phyloP scores from a whole-genome alignment of 1,140 invertebrate genomes.

The Diuraphis noxia region DNA sequence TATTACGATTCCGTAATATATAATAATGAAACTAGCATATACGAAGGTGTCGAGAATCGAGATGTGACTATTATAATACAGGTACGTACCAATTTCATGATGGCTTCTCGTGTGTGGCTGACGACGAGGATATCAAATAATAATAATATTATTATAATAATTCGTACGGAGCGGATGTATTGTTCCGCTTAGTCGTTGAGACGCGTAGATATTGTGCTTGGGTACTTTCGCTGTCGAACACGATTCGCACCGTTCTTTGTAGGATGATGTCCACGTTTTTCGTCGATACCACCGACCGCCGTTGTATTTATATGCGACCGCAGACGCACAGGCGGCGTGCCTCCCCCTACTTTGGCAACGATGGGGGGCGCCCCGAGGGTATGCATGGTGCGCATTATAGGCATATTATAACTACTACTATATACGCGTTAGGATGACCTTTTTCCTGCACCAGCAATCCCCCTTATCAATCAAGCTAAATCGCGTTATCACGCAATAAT shows the following conservation, averaged over 20 bases:
- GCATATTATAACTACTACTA: neutral
- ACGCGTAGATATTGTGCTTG: neutral
- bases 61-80: neutral
- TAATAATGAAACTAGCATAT: neutral
- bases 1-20: too few relatives aligned
- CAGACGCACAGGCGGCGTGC: neutral
- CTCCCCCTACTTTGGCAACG: neutral
- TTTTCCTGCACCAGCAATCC: neutral
- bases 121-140: neutral
- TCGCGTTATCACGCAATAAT: constrained; percentile 28
- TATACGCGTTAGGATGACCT: neutral
- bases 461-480: constrained; percentile 6
- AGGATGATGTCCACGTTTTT: constrained; percentile 37
- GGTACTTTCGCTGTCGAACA: constrained; percentile 35
- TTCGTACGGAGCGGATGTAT: neutral
- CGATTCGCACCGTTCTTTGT: neutral
- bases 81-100: constrained; percentile 41
- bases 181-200: neutral
- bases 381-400: neutral
- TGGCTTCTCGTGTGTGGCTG: neutral
- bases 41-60: neutral
- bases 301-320: constrained; percentile 34
- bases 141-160: neutral
- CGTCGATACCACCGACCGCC: neutral
- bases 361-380: neutral